Base-by-base conservation (phyloP, 1,140 invertebrate species). In the Tetragnatha versicolor region DNA sequence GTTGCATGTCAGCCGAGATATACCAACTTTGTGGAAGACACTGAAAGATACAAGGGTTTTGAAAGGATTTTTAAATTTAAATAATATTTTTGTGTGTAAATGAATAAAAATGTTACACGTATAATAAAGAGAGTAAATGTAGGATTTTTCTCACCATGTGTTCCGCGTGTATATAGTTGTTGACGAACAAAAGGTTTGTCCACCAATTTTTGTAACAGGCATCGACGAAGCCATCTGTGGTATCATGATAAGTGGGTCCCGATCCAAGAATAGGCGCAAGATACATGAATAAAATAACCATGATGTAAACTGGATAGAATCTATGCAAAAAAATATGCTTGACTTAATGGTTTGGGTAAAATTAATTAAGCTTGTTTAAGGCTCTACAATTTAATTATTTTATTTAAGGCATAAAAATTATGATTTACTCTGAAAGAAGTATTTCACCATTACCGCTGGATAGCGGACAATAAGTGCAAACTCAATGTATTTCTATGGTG, bases 141-240 rank as follows among this genome's bases (percentile, higher is more conserved):
- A 55, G 22, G 3, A 35, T 33, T n/a, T 22, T 6, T 31, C 69
- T 70, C 58, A 83, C 83, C 33, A 80, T 22, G 20, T 81, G n/a
- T 51, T 92, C 89, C 1, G 89, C 89, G 42, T 90, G 86, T 2
- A 93, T 87, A 76, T 94, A 92, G 84, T 95, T 96, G 83, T 94
- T 94, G 12, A 82, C 37, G 58, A 81, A 82, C 2, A 82, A 65
- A 12, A 81, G 33, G 35, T 82, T 82, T 1, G 75, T 81, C 82
- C 82, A 82, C 82, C 82, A 82, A 45, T 65, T 75, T 3, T 79
- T 53, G n/a, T 72, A 27, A 39, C 82, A 82, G 2, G 53, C 35
- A 6, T 70, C 27, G 0, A 81, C 55, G 20, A 68, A 80, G 3
- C 20, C 42, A 42, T 81, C 79, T 12, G 66, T 65, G 0, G 65